phyloP scores from a whole-genome alignment of 2,797 vertebrate species.

The Gorsachius magnificus region DNA sequence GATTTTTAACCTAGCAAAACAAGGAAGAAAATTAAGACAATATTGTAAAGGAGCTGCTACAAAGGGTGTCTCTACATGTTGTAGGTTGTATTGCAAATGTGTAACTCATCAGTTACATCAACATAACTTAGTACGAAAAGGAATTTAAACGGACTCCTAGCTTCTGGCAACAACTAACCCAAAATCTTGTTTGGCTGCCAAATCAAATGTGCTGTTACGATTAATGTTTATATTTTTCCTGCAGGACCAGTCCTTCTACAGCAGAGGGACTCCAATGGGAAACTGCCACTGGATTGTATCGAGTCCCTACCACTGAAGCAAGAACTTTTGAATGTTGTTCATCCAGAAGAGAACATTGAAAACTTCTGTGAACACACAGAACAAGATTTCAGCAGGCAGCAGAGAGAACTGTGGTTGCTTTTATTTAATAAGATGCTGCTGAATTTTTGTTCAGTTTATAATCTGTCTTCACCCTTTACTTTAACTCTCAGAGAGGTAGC shows the following conservation, averaged over 20 bases:
- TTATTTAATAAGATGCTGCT: conserved; percentile 78
- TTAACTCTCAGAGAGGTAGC: conserved; percentile 48
- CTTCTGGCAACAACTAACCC: conserved; percentile 37
- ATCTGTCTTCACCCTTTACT: conserved; percentile 72
- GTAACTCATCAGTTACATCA: conserved; percentile 68
- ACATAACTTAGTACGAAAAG: conserved; percentile 55
- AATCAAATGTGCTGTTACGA: not conserved
- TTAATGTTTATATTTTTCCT: conserved; percentile 56
- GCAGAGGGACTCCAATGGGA: conserved; percentile 76
- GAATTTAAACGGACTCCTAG: conserved; percentile 61
- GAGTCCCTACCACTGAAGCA: conserved; percentile 71
- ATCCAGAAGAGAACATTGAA: conserved; percentile 66
- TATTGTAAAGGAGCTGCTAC: conserved; percentile 50
- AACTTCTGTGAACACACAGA: conserved; percentile 54
- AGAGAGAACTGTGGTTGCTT: conserved; percentile 72
- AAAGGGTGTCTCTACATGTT: conserved; percentile 38
- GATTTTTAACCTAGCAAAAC: not conserved
- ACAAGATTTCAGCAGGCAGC: conserved; percentile 59
- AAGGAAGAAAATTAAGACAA: not conserved
- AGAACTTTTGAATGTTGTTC: conserved; percentile 80
- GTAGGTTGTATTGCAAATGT: conserved; percentile 48
- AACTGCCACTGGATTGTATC: conserved; percentile 84
- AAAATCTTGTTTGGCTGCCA: conserved; percentile 58
- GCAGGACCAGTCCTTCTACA: conserved; percentile 86
- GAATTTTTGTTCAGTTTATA: conserved; percentile 78